Conservation (phyloP, 2,888 invertebrate genomes). For the Nomada ruficornis region DNA sequence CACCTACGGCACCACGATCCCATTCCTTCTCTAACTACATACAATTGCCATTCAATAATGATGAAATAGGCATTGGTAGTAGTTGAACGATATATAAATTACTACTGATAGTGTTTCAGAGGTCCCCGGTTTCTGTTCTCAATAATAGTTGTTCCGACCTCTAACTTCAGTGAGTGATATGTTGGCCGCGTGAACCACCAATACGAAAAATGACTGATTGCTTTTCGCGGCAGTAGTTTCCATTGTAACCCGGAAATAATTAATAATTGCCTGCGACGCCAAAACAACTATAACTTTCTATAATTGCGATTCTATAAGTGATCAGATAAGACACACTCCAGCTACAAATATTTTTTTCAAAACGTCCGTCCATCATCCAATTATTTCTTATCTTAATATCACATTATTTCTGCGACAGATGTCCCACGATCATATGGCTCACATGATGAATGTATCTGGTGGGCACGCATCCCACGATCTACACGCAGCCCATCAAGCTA, state of each 20-base stretch:
- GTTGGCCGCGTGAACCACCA: slow-evolving; percentile 5
- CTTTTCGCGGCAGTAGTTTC: neutral
- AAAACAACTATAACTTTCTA: neutral
- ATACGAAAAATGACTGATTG: slow-evolving; percentile 8
- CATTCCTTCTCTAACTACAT: neutral
- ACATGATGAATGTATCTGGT: slow-evolving; percentile 70
- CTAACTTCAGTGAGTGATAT: neutral
- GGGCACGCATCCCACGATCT: slow-evolving; percentile 63
- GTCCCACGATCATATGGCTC: slow-evolving; percentile 72
- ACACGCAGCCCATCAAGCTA: slow-evolving; percentile 61
- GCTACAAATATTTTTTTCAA: too few species aligned
- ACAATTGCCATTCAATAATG: slow-evolving; percentile 15
- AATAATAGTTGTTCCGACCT: slow-evolving; percentile 23
- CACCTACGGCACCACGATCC: neutral
- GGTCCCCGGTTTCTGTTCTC: slow-evolving; percentile 13
- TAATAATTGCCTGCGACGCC: neutral
- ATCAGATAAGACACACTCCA: too few species aligned
- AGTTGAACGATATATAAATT: slow-evolving; percentile 26
- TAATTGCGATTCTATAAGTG: neutral
- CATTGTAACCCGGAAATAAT: neutral
- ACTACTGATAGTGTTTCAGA: slow-evolving; percentile 22
- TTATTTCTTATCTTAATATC: neutral
- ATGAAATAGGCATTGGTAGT: neutral
- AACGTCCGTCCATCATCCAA: neutral
- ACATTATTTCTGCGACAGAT: slow-evolving; percentile 58